A percentile compares a stretch with the other conserved stretches of the same genome.
Conservation (phyloP, 2,113 vertebrate genomes). For the Pelodiscus sinensis region DNA sequence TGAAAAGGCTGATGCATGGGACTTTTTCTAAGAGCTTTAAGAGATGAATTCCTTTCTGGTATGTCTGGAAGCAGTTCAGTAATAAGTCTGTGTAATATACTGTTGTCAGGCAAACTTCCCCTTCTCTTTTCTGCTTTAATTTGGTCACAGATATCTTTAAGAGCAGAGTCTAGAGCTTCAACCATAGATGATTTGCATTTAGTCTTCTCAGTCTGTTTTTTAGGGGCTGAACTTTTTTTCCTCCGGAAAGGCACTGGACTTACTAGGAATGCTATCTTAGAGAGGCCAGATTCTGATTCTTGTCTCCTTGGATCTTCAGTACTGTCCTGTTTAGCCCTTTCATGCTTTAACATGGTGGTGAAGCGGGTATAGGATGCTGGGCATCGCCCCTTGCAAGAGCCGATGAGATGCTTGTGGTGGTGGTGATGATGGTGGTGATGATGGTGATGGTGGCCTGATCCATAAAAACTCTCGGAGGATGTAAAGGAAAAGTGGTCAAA, state of each 20-base stretch:
- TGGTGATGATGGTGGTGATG: constrained; percentile 90
- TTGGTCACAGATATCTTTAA: constrained; percentile 97
- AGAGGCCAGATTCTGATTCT: constrained; percentile 89
- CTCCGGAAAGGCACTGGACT: constrained; percentile 99
- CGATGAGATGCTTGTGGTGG: constrained; percentile 89
- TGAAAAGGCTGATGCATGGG: constrained; percentile 82
- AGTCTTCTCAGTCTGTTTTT: constrained; percentile 82
- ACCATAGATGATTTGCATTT: constrained; percentile 91
- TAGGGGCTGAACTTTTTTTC: constrained; percentile 89
- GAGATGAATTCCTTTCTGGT: constrained; percentile 95
- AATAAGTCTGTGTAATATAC: constrained; percentile 93
- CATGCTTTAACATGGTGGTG: constrained; percentile 96
- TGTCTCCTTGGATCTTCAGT: constrained; percentile 80
- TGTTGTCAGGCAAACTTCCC: constrained; percentile 90
- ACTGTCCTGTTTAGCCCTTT: constrained; percentile 88
- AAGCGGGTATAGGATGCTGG: constrained; percentile 96
- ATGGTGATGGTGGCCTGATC: constrained; percentile 85
- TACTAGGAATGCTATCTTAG: constrained; percentile 96
- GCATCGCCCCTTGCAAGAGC: constrained; percentile 95
- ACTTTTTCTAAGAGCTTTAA: constrained; percentile 82
- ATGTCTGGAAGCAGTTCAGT: constrained; percentile 95
- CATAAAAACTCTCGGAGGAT: constrained; percentile 93
- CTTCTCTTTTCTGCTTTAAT: constrained; percentile 90
- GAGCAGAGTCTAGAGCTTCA: constrained; percentile 93
- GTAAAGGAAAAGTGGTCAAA: constrained; percentile 95